phyloP scores from a whole-genome alignment of 2,888 invertebrate genomes.

The Entomobrya proxima region DNA sequence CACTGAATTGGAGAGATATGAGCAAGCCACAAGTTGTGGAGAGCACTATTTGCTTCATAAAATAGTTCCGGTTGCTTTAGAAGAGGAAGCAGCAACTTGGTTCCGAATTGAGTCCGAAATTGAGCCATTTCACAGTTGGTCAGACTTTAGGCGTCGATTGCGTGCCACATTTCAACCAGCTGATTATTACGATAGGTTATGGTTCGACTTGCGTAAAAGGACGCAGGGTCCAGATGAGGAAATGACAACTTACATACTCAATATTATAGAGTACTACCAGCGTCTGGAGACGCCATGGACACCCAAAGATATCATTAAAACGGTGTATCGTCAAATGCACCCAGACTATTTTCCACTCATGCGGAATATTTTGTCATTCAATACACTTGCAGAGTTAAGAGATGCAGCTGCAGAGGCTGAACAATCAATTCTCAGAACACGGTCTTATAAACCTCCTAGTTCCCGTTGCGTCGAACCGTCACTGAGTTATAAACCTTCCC shows the following conservation, averaged over 20 bases:
- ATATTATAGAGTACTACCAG: constrained; percentile 27
- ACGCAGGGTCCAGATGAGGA: constrained; percentile 29
- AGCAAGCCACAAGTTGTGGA: background rate
- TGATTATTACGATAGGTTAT: constrained; percentile 2
- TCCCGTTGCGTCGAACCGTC: constrained; percentile 15
- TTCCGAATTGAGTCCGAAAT: background rate
- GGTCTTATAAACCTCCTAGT: constrained; percentile 3
- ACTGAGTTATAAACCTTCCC: background rate
- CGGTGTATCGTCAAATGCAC: background rate
- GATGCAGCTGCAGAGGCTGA: constrained; percentile 32
- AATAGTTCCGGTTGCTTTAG: constrained; percentile 14
- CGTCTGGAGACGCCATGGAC: background rate
- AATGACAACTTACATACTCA: background rate
- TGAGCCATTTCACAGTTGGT: constrained; percentile 6
- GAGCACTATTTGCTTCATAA: background rate
- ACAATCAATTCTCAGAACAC: background rate
- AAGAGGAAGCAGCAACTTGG: constrained; percentile 34
- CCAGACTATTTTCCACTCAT: constrained; percentile 29
- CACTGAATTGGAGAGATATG: constrained; percentile 26
- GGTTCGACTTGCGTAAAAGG: background rate
- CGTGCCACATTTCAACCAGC: background rate
- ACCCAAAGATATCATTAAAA: background rate
- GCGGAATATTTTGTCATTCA: background rate
- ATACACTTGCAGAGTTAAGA: background rate
- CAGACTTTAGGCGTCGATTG: constrained; percentile 75